Evolutionary conservation across 2,888 invertebrate species (phyloP), one percentile per base, ranked within the genome.

Genomic region (Trissolcus japonicus): DNA sequence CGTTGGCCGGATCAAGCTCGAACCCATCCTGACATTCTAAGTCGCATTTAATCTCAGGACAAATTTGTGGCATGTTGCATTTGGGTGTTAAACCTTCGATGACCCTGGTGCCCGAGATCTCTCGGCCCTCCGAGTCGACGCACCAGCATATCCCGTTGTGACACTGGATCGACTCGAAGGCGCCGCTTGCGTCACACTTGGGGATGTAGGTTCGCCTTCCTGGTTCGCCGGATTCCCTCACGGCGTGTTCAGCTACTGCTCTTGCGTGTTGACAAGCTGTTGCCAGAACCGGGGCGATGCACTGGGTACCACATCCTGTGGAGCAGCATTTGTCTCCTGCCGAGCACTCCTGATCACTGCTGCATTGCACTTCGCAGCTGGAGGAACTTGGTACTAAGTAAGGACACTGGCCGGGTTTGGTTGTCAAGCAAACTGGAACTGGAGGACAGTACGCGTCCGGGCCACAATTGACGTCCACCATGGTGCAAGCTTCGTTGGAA

Each of bases 11-110:
- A 61, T 94, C 93, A 54, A 95, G 87, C 60, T 94, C 92, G 84
- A 94, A 95, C 0, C 96, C 96, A 84, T 95, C 96, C 84, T 95
- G 95, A 83, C 96, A 96, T 11, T 95, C 94, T 91, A 96, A 93
- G 3, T 95, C 92, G 84, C 96, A 96, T 2, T 85, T 83, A 17
- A 88, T 83, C 9, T 84, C 84, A 0, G 88, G 85, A 62, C 89
- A 89, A 0, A 62, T 56, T 17, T 79, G 79, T 0, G 88, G 88
- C 7, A 81, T 85, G 62, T 67, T 86, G 68, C 89, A 89, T n/a
- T 78, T 82, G 0, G 88, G 88, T 7, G 82, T 72, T 4, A 82
- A 57, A 6, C 86, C 86, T 51, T 86, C 85, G 14, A 82, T 69
- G 0, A 84, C 84, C 19, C 94, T 90, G 1, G 93, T 91, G 14